A percentile compares a stretch with the other conserved stretches of the same genome.
These are phyloP conservation scores for Meriones psammophilus DNA, from an alignment of 2,797 vertebrate species.

Conservation along the genomic window DNA sequence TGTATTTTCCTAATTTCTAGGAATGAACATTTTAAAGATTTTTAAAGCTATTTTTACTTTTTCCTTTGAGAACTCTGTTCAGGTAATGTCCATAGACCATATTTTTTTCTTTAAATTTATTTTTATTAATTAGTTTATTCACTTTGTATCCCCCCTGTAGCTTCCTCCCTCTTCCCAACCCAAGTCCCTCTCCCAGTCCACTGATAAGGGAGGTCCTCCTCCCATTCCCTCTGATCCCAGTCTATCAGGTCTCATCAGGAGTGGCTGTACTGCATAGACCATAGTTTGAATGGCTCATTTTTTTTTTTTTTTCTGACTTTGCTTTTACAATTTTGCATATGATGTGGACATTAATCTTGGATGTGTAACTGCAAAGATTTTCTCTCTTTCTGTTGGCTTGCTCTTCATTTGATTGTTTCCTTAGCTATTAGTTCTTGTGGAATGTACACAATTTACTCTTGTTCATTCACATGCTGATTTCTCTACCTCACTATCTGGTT, in stretches of 20 bases:
- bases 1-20: background rate
- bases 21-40: background rate
- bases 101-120: too few relatives aligned
- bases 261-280: too few relatives aligned
- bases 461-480: too few relatives aligned
- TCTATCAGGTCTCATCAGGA: too few relatives aligned
- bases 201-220: too few relatives aligned
- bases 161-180: too few relatives aligned
- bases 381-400: background rate
- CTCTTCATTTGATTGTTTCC: background rate
- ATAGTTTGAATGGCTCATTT: background rate
- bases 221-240: too few relatives aligned
- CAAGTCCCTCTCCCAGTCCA: too few relatives aligned
- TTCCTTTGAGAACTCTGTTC: background rate
- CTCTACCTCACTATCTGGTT: too few relatives aligned
- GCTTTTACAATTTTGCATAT: background rate
- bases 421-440: background rate
- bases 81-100: background rate
- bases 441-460: too few relatives aligned
- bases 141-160: too few relatives aligned
- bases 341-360: background rate
- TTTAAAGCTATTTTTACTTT: background rate
- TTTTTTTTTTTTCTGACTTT: background rate
- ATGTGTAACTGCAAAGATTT: background rate
- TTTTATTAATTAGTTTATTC: too few relatives aligned